A percentile compares a stretch with the other conserved stretches of the same genome.
These are phyloP conservation scores for Etheostoma cragini DNA, from an alignment of 2,113 vertebrate genomes.

Conservation along the genomic window DNA sequence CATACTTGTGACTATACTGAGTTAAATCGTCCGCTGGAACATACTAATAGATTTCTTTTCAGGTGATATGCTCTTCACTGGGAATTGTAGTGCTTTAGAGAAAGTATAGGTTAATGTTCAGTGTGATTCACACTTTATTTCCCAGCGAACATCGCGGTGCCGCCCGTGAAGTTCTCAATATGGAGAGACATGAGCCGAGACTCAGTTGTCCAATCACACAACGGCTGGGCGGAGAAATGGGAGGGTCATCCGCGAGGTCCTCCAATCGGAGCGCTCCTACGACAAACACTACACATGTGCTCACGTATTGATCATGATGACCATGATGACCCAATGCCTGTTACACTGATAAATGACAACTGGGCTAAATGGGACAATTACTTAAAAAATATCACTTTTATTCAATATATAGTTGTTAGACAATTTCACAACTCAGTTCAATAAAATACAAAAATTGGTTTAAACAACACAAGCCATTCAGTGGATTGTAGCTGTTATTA, in stretches of 20 bases:
- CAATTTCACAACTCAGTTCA: background rate
- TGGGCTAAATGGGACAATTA: background rate
- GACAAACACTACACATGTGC: slow-evolving; percentile 39
- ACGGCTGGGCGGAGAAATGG: slow-evolving; percentile 31
- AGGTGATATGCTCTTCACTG: background rate
- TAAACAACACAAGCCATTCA: background rate
- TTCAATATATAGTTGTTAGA: background rate
- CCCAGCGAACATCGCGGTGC: slow-evolving; percentile 47
- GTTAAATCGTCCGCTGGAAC: slow-evolving; percentile 3
- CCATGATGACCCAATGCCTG: background rate
- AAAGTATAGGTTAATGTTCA: fast-evolving
- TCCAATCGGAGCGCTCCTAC: slow-evolving; percentile 51
- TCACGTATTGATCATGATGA: background rate
- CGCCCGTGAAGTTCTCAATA: slow-evolving; percentile 50
- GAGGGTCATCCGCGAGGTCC: background rate
- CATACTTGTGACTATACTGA: slow-evolving; percentile 60
- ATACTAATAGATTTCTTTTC: background rate
- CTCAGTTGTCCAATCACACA: slow-evolving; percentile 66
- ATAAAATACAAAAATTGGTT: background rate
- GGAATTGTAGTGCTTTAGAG: slow-evolving; percentile 65
- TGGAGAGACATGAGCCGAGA: slow-evolving; percentile 85
- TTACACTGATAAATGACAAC: background rate
- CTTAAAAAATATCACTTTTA: slow-evolving; percentile 49
- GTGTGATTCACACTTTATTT: slow-evolving; percentile 7
- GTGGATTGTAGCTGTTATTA: background rate